Percentiles rank a stretch among this genome's conserved stretches.
Conservation (phyloP, 2,797 vertebrate species). For the Mus caroli region DNA sequence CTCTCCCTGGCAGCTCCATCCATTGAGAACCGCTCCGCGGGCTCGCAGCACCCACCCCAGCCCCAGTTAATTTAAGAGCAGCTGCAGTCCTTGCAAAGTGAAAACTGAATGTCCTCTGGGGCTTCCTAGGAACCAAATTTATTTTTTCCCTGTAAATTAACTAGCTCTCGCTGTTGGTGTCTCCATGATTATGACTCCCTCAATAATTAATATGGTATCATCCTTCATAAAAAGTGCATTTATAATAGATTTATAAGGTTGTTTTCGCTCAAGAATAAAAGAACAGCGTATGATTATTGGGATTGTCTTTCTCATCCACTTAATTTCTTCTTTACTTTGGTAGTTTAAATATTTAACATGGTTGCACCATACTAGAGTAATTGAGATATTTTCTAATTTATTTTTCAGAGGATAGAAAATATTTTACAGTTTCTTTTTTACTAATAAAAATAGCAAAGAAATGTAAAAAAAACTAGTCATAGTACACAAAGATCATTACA, state of each 20-base stretch:
- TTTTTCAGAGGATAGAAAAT: slow-evolving; percentile 48
- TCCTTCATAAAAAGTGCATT: slow-evolving; percentile 72
- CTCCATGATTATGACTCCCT: slow-evolving; percentile 73
- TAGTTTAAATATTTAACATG: slow-evolving; percentile 72
- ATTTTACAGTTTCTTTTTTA: slow-evolving; percentile 50
- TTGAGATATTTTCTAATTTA: slow-evolving; percentile 64
- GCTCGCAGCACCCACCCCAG: background rate
- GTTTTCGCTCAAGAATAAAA: slow-evolving; percentile 72
- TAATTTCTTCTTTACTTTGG: slow-evolving; percentile 72
- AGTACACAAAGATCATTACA: slow-evolving; percentile 21
- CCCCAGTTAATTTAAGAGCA: slow-evolving; percentile 70
- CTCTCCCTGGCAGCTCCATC: slow-evolving; percentile 10
- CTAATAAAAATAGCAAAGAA: slow-evolving; percentile 36
- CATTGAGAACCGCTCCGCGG: background rate
- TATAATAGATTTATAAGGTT: slow-evolving; percentile 76
- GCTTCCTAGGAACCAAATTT: slow-evolving; percentile 36
- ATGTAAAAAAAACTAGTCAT: slow-evolving; percentile 15
- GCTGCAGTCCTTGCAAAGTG: slow-evolving; percentile 70
- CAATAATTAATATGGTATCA: slow-evolving; percentile 80
- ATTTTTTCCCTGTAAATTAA: slow-evolving; percentile 70
- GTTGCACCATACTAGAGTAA: slow-evolving; percentile 53
- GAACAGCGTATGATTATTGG: slow-evolving; percentile 63
- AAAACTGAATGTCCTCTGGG: slow-evolving; percentile 69
- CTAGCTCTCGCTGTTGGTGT: slow-evolving; percentile 76
- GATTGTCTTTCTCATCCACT: slow-evolving; percentile 52